These are phyloP conservation scores for Stenodema calcarata DNA, from an alignment of 2,888 invertebrate genomes.

Conservation along the genomic window DNA sequence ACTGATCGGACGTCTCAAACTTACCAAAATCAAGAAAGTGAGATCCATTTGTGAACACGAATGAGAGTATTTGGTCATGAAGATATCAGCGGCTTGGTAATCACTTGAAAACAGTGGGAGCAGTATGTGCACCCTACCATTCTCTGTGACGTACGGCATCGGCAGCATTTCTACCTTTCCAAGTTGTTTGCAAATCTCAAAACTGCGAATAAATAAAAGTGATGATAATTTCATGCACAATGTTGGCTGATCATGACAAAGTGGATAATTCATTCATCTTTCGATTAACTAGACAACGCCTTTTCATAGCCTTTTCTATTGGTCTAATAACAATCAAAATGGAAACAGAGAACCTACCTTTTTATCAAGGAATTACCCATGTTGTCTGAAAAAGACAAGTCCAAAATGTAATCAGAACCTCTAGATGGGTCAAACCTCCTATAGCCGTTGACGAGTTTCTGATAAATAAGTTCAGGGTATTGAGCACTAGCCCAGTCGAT, in stretches of 20 bases:
- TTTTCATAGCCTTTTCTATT: background rate
- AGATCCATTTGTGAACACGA: conserved; percentile 79
- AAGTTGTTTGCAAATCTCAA: conserved; percentile 83
- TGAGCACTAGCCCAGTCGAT: conserved; percentile 64
- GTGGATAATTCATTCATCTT: too few relatives aligned
- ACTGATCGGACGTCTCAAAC: conserved; percentile 56
- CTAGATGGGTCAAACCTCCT: conserved; percentile 80
- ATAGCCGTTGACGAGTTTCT: conserved; percentile 73
- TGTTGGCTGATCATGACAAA: too few relatives aligned
- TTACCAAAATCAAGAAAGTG: conserved; percentile 75
- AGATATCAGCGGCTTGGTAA: conserved; percentile 67
- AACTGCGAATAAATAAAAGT: conserved; percentile 62
- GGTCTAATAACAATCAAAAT: background rate
- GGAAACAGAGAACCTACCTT: conserved; percentile 63
- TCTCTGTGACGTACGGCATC: conserved; percentile 96
- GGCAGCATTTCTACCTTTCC: conserved; percentile 88
- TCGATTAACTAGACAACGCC: too few relatives aligned
- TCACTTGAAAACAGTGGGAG: conserved; percentile 71
- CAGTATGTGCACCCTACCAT: conserved; percentile 79
- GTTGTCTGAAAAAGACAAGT: conserved; percentile 69
- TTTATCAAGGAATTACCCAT: conserved; percentile 65
- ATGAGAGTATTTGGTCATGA: conserved; percentile 76
- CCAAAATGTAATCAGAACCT: conserved; percentile 85
- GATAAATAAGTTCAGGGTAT: conserved; percentile 66
- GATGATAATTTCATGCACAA: background rate